Percentiles rank a stretch among this genome's conserved stretches.
Conservation (phyloP, 2,888 invertebrate genomes). For the Atherix ibis region DNA sequence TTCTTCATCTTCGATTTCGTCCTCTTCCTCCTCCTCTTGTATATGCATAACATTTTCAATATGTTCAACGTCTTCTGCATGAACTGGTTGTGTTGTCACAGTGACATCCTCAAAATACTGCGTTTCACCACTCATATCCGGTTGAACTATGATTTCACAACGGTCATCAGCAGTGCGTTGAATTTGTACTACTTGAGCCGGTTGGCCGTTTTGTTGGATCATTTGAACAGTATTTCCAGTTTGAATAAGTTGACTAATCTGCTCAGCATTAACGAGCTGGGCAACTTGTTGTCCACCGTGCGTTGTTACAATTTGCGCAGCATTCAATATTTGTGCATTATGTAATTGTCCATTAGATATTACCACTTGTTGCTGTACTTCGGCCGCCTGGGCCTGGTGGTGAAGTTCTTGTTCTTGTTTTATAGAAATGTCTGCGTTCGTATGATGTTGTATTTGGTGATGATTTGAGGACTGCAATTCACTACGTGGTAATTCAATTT, state of each 20-base stretch:
- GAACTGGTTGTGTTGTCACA: slow-evolving; percentile 12
- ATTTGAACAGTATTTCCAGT: slow-evolving; percentile 29
- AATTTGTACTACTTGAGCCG: slow-evolving; percentile 18
- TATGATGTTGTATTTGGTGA: slow-evolving; percentile 6
- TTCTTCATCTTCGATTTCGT: slow-evolving; percentile 18
- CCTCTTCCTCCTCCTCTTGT: slow-evolving; percentile 20
- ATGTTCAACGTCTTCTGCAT: slow-evolving; percentile 19
- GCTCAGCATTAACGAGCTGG: slow-evolving; percentile 24
- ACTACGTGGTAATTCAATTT: slow-evolving; percentile 11
- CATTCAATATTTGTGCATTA: slow-evolving; percentile 30
- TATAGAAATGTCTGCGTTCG: slow-evolving; percentile 12
- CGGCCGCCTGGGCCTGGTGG: slow-evolving; percentile 10
- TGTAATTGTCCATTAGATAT: slow-evolving; percentile 19
- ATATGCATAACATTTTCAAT: slow-evolving; percentile 22
- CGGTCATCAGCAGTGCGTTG: slow-evolving; percentile 15
- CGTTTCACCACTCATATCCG: slow-evolving; percentile 22
- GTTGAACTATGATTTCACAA: slow-evolving; percentile 22
- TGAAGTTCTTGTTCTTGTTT: slow-evolving; percentile 12
- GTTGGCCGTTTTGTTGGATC: slow-evolving; percentile 30
- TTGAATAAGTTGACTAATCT: slow-evolving; percentile 16
- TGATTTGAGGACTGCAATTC: slow-evolving; percentile 2
- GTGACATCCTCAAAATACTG: slow-evolving; percentile 27
- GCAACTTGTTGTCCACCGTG: slow-evolving; percentile 25
- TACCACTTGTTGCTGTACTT: slow-evolving; percentile 26
- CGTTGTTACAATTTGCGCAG: slow-evolving; percentile 26